Percentiles rank a stretch among this genome's conserved stretches.
These are phyloP conservation scores for Urocitellus parryii DNA, from an alignment of 2,113 vertebrate species.

Conservation along the genomic window DNA sequence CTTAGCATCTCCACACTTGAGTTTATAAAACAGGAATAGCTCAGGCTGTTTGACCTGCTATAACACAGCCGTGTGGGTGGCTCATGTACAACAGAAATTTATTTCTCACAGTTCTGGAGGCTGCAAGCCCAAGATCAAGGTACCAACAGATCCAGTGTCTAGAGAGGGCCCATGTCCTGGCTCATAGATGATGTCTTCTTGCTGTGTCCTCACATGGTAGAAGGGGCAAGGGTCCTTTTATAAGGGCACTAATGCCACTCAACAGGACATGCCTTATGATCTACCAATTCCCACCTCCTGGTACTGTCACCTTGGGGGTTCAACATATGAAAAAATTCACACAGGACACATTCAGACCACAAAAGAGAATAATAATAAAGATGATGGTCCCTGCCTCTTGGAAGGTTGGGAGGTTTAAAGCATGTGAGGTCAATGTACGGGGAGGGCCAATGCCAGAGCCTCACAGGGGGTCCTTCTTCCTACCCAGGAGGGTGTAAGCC, in stretches of 20 bases:
- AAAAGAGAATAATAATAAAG: not conserved
- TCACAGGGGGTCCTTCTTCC: too few species aligned
- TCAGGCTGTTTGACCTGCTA: not conserved
- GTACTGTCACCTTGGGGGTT: not conserved
- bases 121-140: not conserved
- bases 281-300: not conserved
- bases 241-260: not conserved
- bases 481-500: too few species aligned
- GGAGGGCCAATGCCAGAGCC: too few species aligned
- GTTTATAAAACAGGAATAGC: not conserved
- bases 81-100: not conserved
- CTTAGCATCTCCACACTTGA: not conserved
- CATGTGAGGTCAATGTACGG: too few species aligned
- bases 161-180: not conserved
- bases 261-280: not conserved
- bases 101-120: not conserved
- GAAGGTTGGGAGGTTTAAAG: not conserved
- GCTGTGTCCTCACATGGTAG: not conserved
- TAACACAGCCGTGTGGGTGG: not conserved
- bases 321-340: not conserved
- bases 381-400: not conserved
- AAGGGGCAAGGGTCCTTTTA: not conserved
- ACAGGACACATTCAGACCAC: not conserved
- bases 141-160: not conserved
- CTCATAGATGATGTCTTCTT: not conserved